Evolutionary conservation across 2,888 invertebrate genomes (phyloP).

Genomic region (Rhorus exstirpatorius): DNA sequence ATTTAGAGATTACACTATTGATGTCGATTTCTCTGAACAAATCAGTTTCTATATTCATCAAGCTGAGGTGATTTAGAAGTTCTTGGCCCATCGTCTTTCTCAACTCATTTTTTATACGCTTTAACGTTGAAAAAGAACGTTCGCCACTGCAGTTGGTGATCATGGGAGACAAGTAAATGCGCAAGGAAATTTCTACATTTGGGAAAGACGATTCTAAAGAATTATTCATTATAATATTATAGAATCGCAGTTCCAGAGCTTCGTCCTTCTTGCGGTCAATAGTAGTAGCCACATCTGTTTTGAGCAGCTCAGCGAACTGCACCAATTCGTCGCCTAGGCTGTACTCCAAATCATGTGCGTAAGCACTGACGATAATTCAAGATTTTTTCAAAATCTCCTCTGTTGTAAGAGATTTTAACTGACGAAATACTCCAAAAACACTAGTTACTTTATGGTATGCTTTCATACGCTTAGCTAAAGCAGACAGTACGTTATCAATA

Average conservation of each 20-base stretch:
- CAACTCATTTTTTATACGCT: constrained; percentile 64
- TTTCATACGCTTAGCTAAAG: constrained; percentile 61
- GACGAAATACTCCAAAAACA: constrained; percentile 47
- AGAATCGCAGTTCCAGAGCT: constrained; percentile 34
- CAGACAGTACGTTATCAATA: constrained; percentile 64
- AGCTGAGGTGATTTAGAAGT: constrained; percentile 62
- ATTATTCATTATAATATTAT: constrained; percentile 61
- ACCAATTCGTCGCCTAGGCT: no score
- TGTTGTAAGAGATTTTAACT: constrained; percentile 68
- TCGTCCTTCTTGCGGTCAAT: no score
- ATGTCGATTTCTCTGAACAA: constrained; percentile 63
- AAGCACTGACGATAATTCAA: constrained; percentile 68
- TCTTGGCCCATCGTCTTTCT: constrained; percentile 66
- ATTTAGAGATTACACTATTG: constrained; percentile 56
- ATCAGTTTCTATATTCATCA: constrained; percentile 66
- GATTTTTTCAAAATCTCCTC: constrained; percentile 68
- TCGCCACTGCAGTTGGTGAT: constrained; percentile 67
- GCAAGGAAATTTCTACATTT: constrained; percentile 69
- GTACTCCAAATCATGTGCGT: constrained; percentile 66
- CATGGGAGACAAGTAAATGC: constrained; percentile 66
- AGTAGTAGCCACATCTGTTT: no score
- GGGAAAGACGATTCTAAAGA: constrained; percentile 64
- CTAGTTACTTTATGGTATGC: constrained; percentile 60
- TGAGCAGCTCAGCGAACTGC: no score
- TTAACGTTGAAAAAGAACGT: constrained; percentile 68